phyloP scores from a whole-genome alignment of 2,888 invertebrate genomes.

The Plusia festucae region DNA sequence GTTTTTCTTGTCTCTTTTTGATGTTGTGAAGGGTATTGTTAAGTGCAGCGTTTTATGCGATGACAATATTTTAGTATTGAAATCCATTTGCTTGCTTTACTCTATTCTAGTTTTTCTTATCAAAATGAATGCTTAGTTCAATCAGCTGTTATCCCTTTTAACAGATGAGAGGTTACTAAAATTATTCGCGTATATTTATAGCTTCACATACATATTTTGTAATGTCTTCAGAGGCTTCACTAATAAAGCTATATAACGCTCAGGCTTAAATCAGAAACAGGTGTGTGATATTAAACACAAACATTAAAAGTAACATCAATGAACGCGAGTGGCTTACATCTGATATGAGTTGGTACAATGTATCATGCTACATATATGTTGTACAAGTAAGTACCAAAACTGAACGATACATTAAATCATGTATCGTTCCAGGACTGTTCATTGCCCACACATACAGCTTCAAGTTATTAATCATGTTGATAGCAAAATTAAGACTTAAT shows the following conservation, averaged over 20 bases:
- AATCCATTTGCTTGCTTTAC: not conserved
- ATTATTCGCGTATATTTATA: not conserved
- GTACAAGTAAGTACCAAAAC: not conserved
- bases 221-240: too few relatives aligned
- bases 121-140: not conserved
- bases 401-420: constrained; percentile 18
- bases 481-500: constrained; percentile 81
- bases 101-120: not conserved
- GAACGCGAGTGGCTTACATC: too few relatives aligned
- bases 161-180: not conserved
- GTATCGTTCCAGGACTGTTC: constrained; percentile 46
- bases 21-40: not conserved
- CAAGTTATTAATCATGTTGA: constrained; percentile 75
- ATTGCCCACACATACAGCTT: constrained; percentile 56
- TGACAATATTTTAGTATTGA: not conserved
- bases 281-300: too few relatives aligned
- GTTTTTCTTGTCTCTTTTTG: not conserved
- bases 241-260: too few relatives aligned
- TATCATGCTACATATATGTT: not conserved
- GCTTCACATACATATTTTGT: not conserved
- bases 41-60: not conserved
- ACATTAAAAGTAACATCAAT: too few relatives aligned
- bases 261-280: too few relatives aligned
- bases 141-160: too few relatives aligned
- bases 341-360: not conserved